Evolutionary conservation across 2,113 vertebrate species (phyloP).

Genomic region (Rhinolophus sinicus): DNA sequence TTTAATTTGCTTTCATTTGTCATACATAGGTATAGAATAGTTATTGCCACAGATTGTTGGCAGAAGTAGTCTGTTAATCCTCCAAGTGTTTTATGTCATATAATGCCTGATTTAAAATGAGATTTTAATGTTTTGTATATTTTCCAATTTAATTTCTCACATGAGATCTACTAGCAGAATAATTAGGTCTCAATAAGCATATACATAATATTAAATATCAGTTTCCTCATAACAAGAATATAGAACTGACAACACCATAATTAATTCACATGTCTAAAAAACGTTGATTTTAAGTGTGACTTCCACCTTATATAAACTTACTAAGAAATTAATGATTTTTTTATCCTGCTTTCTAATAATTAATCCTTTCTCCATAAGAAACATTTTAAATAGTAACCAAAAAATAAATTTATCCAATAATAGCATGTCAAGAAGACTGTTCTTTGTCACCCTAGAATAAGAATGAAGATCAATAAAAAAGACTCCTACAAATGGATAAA

Average conservation of each 20-base stretch:
- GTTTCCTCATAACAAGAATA: not conserved
- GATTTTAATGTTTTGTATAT: not conserved
- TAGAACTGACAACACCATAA: not conserved
- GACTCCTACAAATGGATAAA: not conserved
- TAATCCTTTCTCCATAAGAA: not conserved
- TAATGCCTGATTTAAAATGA: not conserved
- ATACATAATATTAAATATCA: slow-evolving; percentile 34
- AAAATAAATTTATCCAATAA: not conserved
- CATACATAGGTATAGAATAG: not conserved
- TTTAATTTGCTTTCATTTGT: slow-evolving; percentile 3
- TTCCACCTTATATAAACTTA: slow-evolving; percentile 3
- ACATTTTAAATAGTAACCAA: not conserved
- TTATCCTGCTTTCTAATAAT: slow-evolving; percentile 34
- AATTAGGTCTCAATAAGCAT: slow-evolving; percentile 2
- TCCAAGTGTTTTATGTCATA: not conserved
- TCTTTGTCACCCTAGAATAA: slow-evolving; percentile 13
- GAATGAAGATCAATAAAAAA: not conserved
- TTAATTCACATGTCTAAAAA: not conserved
- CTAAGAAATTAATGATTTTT: not conserved
- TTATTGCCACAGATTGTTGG: not conserved
- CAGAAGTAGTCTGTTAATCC: not conserved
- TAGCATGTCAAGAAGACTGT: not conserved
- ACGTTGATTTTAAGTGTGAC: not conserved
- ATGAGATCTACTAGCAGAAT: not conserved
- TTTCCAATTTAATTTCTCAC: slow-evolving; percentile 46